A percentile compares a stretch with the other conserved stretches of the same genome.
phyloP scores from a whole-genome alignment of 2,888 invertebrate species.

The Dicranocentrus wangi region DNA sequence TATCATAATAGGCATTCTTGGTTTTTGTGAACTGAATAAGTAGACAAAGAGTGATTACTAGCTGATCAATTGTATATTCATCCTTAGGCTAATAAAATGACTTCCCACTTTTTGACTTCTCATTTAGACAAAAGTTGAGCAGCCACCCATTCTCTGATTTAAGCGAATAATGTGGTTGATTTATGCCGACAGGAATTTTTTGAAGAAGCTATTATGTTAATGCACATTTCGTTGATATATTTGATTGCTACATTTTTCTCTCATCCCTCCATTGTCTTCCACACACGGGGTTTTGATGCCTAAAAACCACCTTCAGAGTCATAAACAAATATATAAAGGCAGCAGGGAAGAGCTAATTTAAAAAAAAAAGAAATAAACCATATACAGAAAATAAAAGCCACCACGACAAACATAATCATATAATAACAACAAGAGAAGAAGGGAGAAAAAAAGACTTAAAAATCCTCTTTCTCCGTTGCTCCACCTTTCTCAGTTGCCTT shows the following conservation, averaged over 20 bases:
- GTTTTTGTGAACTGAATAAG: slow-evolving; percentile 50
- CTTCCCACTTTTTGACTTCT: slow-evolving; percentile 61
- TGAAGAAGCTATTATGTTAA: slow-evolving; percentile 60
- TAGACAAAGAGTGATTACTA: slow-evolving; percentile 63
- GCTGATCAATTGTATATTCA: slow-evolving; percentile 57
- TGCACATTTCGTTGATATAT: slow-evolving; percentile 53
- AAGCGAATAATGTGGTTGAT: slow-evolving; percentile 59
- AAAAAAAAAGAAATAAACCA: slow-evolving; percentile 2
- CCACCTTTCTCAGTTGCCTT: no score
- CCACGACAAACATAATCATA: no score
- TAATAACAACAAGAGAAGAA: no score
- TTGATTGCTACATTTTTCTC: slow-evolving; percentile 42
- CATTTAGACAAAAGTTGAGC: slow-evolving; percentile 59
- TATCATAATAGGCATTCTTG: slow-evolving; percentile 7
- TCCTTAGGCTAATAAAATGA: slow-evolving; percentile 57
- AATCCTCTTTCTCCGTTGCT: no score
- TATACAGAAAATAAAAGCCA: slow-evolving; percentile 25
- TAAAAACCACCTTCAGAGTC: slow-evolving; percentile 26
- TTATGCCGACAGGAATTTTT: slow-evolving; percentile 62
- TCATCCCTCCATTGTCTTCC: slow-evolving; percentile 48
- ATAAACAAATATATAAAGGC: slow-evolving; percentile 45
- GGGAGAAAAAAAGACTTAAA: no score
- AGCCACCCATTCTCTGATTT: slow-evolving; percentile 59
- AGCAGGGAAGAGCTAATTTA: slow-evolving; percentile 22
- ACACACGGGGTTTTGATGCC: background rate